Evolutionary conservation across 2,888 invertebrate species (phyloP).

Genomic region (Troglohyphantes excavatus): DNA sequence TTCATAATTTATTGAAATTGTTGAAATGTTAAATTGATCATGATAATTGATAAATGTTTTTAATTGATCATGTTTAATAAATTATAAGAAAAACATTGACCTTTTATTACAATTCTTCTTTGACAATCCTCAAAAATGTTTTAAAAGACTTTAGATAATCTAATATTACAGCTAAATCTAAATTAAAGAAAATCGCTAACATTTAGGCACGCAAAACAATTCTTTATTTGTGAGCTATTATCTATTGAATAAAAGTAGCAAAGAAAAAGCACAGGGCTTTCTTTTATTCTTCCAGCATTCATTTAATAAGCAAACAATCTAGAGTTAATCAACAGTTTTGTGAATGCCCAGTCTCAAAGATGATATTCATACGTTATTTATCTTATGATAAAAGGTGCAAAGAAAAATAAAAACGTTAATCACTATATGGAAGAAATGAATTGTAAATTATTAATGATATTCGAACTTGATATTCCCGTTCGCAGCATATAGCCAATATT

Average conservation of each 20-base stretch:
- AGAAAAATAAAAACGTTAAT: constrained; percentile 73
- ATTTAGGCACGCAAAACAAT: constrained; percentile 2
- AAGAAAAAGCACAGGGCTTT: constrained; percentile 49
- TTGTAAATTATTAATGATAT: constrained; percentile 77
- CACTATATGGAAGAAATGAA: constrained; percentile 73
- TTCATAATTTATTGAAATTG: too few species aligned
- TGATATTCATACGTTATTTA: constrained; percentile 77
- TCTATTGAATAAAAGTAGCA: constrained; percentile 27
- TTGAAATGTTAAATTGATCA: too few species aligned
- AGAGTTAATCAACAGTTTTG: constrained; percentile 76
- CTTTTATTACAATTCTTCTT: too few species aligned
- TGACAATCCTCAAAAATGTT: too few species aligned
- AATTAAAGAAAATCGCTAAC: not conserved
- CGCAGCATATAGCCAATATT: constrained; percentile 77
- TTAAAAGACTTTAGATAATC: too few species aligned
- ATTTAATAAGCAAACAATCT: constrained; percentile 74
- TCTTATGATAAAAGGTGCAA: constrained; percentile 76
- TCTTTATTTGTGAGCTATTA: constrained; percentile 47
- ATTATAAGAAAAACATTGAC: too few species aligned
- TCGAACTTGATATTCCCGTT: constrained; percentile 73
- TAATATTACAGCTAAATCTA: too few species aligned
- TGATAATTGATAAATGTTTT: too few species aligned
- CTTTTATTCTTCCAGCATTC: constrained; percentile 53
- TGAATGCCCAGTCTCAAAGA: constrained; percentile 66
- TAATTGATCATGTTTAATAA: too few species aligned